Evolutionary conservation across 2,888 invertebrate genomes (phyloP).

Genomic region (Diplolepis rosae): DNA sequence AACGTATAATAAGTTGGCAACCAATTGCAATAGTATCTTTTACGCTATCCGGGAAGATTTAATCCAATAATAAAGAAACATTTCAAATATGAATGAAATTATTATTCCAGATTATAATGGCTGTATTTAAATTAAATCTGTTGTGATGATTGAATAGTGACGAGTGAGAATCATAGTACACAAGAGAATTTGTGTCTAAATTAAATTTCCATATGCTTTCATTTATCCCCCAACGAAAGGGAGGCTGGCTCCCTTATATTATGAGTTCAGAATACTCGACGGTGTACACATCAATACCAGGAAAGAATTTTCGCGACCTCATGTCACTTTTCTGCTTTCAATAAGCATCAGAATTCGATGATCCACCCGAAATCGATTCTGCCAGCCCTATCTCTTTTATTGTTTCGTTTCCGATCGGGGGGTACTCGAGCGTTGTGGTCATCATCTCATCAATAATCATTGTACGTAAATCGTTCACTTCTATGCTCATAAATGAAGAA

Average conservation of each 20-base stretch:
- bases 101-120: too few relatives aligned
- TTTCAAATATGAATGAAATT: too few relatives aligned
- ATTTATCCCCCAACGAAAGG: not conserved
- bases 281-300: not conserved
- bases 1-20: too few relatives aligned
- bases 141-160: too few relatives aligned
- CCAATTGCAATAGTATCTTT: too few relatives aligned
- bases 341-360: constrained; percentile 40
- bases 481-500: constrained; percentile 63
- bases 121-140: too few relatives aligned
- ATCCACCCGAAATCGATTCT: constrained; percentile 38
- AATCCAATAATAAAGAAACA: too few relatives aligned
- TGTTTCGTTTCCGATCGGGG: constrained; percentile 38
- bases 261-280: not conserved
- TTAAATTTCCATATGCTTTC: too few relatives aligned
- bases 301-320: not conserved
- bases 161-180: too few relatives aligned
- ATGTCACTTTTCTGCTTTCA: constrained; percentile 38
- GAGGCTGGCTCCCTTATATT: not conserved
- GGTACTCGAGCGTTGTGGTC: constrained; percentile 42
- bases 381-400: constrained; percentile 16
- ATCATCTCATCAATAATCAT: constrained; percentile 58
- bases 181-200: too few relatives aligned
- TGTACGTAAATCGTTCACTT: constrained; percentile 71
- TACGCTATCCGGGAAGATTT: too few relatives aligned